Evolutionary conservation across 2,888 invertebrate species (phyloP), one percentile per base, ranked within the genome.

Genomic region (Drosophila nigritarsus): DNA sequence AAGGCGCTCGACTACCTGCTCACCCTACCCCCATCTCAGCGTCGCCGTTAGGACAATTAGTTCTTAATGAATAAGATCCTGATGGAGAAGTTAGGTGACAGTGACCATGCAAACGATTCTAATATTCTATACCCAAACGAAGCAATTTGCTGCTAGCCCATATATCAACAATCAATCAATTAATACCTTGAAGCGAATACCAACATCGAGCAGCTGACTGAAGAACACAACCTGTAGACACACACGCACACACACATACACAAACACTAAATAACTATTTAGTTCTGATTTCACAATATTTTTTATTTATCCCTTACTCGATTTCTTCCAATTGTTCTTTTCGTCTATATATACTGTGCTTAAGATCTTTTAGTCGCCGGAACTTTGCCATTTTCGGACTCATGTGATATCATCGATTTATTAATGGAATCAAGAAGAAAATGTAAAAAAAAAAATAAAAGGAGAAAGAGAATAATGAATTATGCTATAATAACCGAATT

Each of bases 1-100:
- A 96, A 95, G 92, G 96, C 96, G 36, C 93, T 96, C 48, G 96
- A 96, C 87, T 96, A 95, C 92, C 94, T 96, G 74, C 95, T 95
- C 18, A 95, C 95, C 4, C 94, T 95, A 70, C 96, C 96, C 45
- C 95, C 95, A 68, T 75, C 91, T 27, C 94, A 91, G 60, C 91
- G 92, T 82, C 91, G 94, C 58, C 78, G 78, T 73, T 90, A 90
- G 80, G 69, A 7, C 42, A 48, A 3, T 49, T n/a, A 27, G 13
- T 38, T 55, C 38, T 18, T 65, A 73, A 63, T 55, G 53, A 69
- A 53, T 51, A 45, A 58, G 11, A 64, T 53, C 20, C 60, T 62
- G 54, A 45, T 30, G 45, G 38, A 56, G 50, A 61, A 13, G 40
- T 51, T 36, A 54, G 61, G 48, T 60, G 62, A 73, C 65, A 59